These are phyloP conservation scores for Acanthosepion esculentum DNA, from an alignment of 2,888 invertebrate species.

Conservation along the genomic window DNA sequence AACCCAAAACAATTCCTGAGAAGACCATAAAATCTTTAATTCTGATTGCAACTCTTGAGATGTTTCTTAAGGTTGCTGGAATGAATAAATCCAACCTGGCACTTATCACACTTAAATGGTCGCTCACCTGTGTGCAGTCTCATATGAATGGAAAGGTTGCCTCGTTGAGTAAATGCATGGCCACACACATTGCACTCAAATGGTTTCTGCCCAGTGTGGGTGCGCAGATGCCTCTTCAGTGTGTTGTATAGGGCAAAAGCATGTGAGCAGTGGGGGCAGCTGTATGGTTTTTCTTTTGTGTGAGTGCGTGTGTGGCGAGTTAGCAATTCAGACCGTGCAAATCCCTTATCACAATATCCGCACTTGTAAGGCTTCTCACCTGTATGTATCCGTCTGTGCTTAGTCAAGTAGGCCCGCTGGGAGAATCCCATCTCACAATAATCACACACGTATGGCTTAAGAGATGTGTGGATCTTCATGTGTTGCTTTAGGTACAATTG, in stretches of 20 bases:
- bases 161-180: neutral
- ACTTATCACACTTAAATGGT: neutral
- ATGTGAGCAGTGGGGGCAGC: neutral
- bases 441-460: neutral
- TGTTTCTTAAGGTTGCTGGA: neutral
- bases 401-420: neutral
- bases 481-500: neutral
- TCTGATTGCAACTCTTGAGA: neutral
- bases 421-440: neutral
- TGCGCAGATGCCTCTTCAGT: slow-evolving; percentile 8
- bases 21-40: neutral
- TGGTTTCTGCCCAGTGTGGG: neutral
- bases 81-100: neutral
- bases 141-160: neutral
- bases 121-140: neutral
- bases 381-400: neutral
- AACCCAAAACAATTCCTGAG: neutral
- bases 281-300: neutral
- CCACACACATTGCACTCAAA: neutral
- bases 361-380: neutral
- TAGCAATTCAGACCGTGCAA: neutral
- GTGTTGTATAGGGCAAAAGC: neutral
- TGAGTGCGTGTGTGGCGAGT: neutral
- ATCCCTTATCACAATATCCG: neutral
- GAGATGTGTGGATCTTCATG: neutral